Evolutionary conservation across 1,140 invertebrate genomes (phyloP).

Genomic region (Orchestia grillus): DNA sequence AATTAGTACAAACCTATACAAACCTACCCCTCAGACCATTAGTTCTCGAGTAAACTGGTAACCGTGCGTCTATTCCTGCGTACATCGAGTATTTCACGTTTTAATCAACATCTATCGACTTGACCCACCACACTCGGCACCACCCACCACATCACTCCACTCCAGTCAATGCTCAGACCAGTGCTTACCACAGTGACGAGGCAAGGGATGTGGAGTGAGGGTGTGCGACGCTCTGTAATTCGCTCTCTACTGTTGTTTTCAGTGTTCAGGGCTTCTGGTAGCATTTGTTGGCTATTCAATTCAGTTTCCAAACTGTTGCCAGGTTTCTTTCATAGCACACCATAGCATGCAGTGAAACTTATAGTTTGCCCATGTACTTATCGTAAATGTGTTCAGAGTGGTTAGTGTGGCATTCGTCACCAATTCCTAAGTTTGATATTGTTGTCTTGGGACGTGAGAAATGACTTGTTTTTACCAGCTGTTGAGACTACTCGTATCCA

Average conservation of each 20-base stretch:
- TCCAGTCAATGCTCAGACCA: no score
- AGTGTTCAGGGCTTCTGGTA: background rate
- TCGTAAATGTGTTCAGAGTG: background rate
- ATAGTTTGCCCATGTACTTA: background rate
- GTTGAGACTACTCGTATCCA: background rate
- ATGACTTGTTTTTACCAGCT: background rate
- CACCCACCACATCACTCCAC: no score
- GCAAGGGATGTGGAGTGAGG: background rate
- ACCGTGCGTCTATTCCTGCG: no score
- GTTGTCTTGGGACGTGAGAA: background rate
- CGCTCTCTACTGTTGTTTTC: background rate
- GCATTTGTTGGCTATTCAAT: background rate
- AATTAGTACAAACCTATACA: no score
- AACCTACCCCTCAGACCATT: no score
- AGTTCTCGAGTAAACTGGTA: no score
- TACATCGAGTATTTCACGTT: no score
- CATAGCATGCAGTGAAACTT: background rate
- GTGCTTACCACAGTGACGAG: no score
- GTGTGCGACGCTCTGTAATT: background rate
- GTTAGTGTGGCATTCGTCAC: background rate
- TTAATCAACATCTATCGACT: no score
- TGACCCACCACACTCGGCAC: no score
- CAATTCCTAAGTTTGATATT: background rate
- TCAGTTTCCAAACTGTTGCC: background rate
- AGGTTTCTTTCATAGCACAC: background rate